A percentile compares a stretch with the other conserved stretches of the same genome.
Conservation (phyloP, 2,888 invertebrate species). For the Caenorhabditis afra region DNA sequence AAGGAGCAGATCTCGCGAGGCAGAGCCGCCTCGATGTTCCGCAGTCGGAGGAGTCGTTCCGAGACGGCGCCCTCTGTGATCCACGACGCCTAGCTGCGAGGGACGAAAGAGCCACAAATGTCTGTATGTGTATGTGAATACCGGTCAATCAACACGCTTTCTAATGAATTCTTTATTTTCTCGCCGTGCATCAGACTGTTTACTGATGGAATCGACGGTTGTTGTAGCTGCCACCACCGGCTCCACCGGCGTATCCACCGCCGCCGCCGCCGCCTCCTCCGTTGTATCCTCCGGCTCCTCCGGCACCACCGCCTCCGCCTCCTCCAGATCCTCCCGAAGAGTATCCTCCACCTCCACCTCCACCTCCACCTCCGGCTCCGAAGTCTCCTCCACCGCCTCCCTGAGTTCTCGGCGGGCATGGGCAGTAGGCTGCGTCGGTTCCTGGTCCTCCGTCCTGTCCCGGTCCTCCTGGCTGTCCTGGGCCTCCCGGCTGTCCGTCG, state of each 20-base stretch:
- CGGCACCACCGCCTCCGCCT: slow-evolving; percentile 1
- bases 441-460: slow-evolving; percentile 58
- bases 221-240: slow-evolving; percentile 45
- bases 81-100: slow-evolving; percentile 37
- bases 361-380: slow-evolving; percentile 28
- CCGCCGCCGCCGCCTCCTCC: slow-evolving; percentile 36
- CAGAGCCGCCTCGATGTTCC: slow-evolving; percentile 50
- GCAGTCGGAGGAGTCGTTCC: slow-evolving; percentile 47
- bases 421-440: slow-evolving; percentile 58
- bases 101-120: not conserved
- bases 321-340: slow-evolving; percentile 2
- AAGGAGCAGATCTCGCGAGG: slow-evolving; percentile 42
- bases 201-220: slow-evolving; percentile 43
- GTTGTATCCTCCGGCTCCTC: slow-evolving; percentile 17
- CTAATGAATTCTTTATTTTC: slow-evolving; percentile 41
- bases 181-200: not conserved
- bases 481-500: slow-evolving; percentile 55
- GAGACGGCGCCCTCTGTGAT: slow-evolving; percentile 45
- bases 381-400: slow-evolving; percentile 50
- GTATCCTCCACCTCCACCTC: no score
- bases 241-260: slow-evolving; percentile 46
- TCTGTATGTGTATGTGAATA: slow-evolving; percentile 40
- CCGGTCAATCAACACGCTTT: slow-evolving; percentile 31
- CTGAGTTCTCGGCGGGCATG: slow-evolving; percentile 64
- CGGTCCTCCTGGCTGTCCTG: slow-evolving; percentile 51